Conservation (phyloP, 2,888 invertebrate species). For the Physocephala rufipes region DNA sequence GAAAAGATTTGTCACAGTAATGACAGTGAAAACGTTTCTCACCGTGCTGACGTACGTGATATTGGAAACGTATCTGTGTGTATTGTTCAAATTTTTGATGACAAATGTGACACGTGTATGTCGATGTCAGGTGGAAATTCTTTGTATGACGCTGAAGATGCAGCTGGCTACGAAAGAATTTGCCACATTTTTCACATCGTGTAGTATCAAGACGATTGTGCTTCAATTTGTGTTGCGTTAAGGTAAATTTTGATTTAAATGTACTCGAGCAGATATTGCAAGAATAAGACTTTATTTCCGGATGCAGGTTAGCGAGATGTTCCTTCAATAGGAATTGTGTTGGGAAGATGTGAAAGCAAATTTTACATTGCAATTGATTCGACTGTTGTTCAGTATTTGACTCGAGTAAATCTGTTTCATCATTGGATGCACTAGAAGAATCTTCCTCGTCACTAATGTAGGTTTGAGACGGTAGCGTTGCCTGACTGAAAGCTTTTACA, state of each 20-base stretch:
- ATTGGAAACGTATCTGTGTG: conserved; percentile 49
- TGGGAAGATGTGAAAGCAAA: conserved; percentile 42
- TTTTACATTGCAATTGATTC: conserved; percentile 43
- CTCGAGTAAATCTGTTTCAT: conserved; percentile 36
- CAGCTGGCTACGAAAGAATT: conserved; percentile 48
- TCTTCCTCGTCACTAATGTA: conserved; percentile 43
- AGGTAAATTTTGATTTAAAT: conserved; percentile 45
- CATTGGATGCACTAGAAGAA: conserved; percentile 44
- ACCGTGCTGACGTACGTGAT: conserved; percentile 51
- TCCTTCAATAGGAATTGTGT: conserved; percentile 44
- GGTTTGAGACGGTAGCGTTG: not conserved
- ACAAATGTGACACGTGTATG: conserved; percentile 50
- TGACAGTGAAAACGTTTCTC: conserved; percentile 50
- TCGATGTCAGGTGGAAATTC: conserved; percentile 49
- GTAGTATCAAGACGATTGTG: conserved; percentile 46
- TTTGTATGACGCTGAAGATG: conserved; percentile 49
- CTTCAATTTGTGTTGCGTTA: conserved; percentile 47
- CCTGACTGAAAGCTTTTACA: conserved; percentile 3
- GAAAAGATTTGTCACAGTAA: conserved; percentile 51
- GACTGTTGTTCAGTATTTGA: conserved; percentile 22
- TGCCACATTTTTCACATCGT: conserved; percentile 49
- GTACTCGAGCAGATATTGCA: conserved; percentile 46
- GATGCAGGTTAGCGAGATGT: conserved; percentile 44
- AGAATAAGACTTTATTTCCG: conserved; percentile 45
- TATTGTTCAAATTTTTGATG: conserved; percentile 49